Base-by-base conservation (phyloP, 2,113 vertebrate genomes). In the Onychostoma macrolepis region DNA sequence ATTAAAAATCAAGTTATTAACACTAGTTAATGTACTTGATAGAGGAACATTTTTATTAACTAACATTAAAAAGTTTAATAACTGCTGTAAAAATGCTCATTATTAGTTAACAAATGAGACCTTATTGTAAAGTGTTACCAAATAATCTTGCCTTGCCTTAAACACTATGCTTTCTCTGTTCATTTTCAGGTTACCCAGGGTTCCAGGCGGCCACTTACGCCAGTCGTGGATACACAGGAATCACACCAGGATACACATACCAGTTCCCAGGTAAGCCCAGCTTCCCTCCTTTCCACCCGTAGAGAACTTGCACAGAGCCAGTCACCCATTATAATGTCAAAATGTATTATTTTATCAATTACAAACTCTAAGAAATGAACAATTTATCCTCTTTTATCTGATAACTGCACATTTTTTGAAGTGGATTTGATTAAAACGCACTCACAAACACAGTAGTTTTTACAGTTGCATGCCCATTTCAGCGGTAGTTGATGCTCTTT, bases 191-290 rank as follows among this genome's bases (percentile, higher is more conserved):
- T 92, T 99, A 99, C 88, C 98, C 98, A 8, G 97, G 98, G 83
- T 99, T 99, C 94, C 98, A 99, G 92, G 96, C 98, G 3, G 97
- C 98, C 13, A 99, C 98, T 56, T 99, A 99, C 0, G 97, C 98
- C 24, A 99, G 98, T 86, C 96, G 98, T 80, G 98, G 97, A 93
- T 99, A 99, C 77, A 97, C 98, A 86, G 97, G 98, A 91, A 95
- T 99, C 50, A 97, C 98, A 75, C 98, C 98, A 53, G 98, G 98
- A 90, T 99, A 99, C 87, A 99, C 98, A 92, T 99, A 99, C 92
- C 98, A 99, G 95, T 99, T 99, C 90, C 98, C 98, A 6, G 98
- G 98, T 99, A 95, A 95, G 95, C 87, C 19, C 17, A 19, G 2
- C 45, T 19, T 77, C 26, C 24, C 6, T 43, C 2, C 11, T 48